Evolutionary conservation across 2,797 vertebrate genomes (phyloP), one percentile per base, ranked within the genome.

Genomic region (Arrhamphus sclerolepis): DNA sequence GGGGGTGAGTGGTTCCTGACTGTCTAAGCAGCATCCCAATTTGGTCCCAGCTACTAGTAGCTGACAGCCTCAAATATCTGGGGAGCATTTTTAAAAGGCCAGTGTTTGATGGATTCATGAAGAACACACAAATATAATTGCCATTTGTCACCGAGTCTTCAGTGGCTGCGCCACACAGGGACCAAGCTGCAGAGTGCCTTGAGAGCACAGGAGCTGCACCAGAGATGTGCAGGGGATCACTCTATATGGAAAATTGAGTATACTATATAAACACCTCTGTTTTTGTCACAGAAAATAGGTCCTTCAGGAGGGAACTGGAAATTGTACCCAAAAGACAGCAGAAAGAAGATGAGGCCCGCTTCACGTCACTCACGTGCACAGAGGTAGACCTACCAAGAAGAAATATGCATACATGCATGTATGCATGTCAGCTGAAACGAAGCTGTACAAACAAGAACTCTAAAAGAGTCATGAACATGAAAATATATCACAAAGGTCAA

Each of bases 111-210:
- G 91, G 92, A 93, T 93, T 93, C 93, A 91, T 89, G 89, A 93
- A 93, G 92, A 93, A 94, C 92, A 93, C 92, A 94, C 93, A 93
- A 93, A 93, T 93, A 93, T 94, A 93, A 94, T 93, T 94, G 93
- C 93, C 92, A 93, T 93, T 94, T 94, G 93, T 94, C 93, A 93
- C 92, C 0, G 84, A 88, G 90, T 84, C 87, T 92, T 92, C 85
- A 87, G 89, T 62, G 80, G 59, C 87, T 76, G 73, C 70, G 83
- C 92, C 90, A 91, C 90, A 88, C 86, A 64, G 92, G 91, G 92
- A 90, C 83, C 53, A 6, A 58, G 77, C 65, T 26, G 55, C 58
- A 47, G 68, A 56, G 87, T 52, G 87, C 69, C 89, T 76, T 76
- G 89, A 91, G 89, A 91, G 83, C 56, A 52, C 49, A 6, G 62